Conservation (phyloP, 2,888 invertebrate genomes). For the Hylaea fasciaria region DNA sequence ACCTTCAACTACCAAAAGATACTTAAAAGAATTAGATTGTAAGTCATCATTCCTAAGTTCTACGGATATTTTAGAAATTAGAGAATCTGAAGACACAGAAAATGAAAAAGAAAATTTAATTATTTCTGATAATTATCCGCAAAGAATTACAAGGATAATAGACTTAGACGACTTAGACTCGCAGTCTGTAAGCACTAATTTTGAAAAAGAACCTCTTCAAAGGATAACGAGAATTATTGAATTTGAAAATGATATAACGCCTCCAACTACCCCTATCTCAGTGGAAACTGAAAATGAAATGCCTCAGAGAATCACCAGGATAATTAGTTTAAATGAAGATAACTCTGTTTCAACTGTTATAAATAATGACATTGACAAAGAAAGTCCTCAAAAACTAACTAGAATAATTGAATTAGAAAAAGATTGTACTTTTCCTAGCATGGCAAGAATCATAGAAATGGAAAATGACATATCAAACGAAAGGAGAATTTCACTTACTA, state of each 20-base stretch:
- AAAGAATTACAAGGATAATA: slow-evolving; percentile 79
- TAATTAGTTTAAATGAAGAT: slow-evolving; percentile 75
- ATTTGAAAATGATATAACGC: slow-evolving; percentile 68
- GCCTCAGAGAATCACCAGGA: slow-evolving; percentile 74
- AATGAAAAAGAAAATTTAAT: slow-evolving; percentile 60
- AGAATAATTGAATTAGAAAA: slow-evolving; percentile 75
- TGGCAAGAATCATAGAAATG: slow-evolving; percentile 82
- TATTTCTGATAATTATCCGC: slow-evolving; percentile 64
- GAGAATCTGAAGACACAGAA: slow-evolving; percentile 54
- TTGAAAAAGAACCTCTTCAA: slow-evolving; percentile 71
- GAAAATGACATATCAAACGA: slow-evolving; percentile 82
- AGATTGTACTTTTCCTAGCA: slow-evolving; percentile 75
- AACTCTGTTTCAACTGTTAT: slow-evolving; percentile 71
- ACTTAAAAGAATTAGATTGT: slow-evolving; percentile 64
- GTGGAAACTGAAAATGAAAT: slow-evolving; percentile 64
- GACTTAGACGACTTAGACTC: slow-evolving; percentile 73
- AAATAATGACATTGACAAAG: slow-evolving; percentile 65
- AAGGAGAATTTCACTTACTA: slow-evolving; percentile 77
- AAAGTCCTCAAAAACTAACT: slow-evolving; percentile 67
- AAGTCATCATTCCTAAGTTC: slow-evolving; percentile 65
- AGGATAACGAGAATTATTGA: slow-evolving; percentile 79
- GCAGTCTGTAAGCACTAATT: slow-evolving; percentile 57
- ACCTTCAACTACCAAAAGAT: slow-evolving; percentile 62
- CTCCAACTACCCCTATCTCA: slow-evolving; percentile 54
- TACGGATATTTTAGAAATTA: slow-evolving; percentile 64